A percentile compares a stretch with the other conserved stretches of the same genome.
Conservation (phyloP, 2,888 invertebrate species). For the Coelopa pilipes region DNA sequence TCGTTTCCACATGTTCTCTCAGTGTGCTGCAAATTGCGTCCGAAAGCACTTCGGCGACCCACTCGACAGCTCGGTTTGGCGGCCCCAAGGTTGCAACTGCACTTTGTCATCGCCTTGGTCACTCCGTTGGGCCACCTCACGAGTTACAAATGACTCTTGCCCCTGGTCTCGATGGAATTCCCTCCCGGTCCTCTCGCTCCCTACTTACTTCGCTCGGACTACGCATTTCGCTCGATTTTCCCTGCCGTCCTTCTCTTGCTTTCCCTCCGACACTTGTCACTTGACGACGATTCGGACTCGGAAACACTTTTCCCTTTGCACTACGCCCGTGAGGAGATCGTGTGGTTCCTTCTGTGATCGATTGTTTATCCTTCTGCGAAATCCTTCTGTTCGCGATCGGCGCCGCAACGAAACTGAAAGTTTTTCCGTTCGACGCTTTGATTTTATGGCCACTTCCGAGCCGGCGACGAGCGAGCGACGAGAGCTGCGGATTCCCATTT, state of each 20-base stretch:
- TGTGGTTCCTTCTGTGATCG: neutral
- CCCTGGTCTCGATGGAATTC: neutral
- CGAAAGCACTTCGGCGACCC: too few relatives aligned
- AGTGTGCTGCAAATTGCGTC: too few relatives aligned
- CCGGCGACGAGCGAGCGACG: conserved; percentile 13
- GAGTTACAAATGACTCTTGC: too few relatives aligned
- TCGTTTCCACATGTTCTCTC: too few relatives aligned
- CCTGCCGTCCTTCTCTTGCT: neutral
- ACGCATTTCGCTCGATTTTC: neutral
- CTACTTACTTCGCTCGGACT: conserved; percentile 27
- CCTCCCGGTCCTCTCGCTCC: neutral
- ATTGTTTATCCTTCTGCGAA: neutral
- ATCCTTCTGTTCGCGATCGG: conserved; percentile 47
- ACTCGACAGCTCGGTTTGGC: too few relatives aligned
- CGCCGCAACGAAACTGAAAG: conserved; percentile 63
- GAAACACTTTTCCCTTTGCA: neutral
- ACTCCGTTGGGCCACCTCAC: too few relatives aligned
- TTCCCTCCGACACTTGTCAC: too few relatives aligned
- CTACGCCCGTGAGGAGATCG: too few relatives aligned
- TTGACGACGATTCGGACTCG: neutral
- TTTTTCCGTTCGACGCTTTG: conserved; percentile 57
- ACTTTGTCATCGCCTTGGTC: too few relatives aligned
- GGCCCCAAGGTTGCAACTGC: too few relatives aligned
- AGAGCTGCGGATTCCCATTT: neutral
- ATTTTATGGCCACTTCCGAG: conserved; percentile 64